phyloP scores from a whole-genome alignment of 1,140 invertebrate species.

The Uloborus diversus region DNA sequence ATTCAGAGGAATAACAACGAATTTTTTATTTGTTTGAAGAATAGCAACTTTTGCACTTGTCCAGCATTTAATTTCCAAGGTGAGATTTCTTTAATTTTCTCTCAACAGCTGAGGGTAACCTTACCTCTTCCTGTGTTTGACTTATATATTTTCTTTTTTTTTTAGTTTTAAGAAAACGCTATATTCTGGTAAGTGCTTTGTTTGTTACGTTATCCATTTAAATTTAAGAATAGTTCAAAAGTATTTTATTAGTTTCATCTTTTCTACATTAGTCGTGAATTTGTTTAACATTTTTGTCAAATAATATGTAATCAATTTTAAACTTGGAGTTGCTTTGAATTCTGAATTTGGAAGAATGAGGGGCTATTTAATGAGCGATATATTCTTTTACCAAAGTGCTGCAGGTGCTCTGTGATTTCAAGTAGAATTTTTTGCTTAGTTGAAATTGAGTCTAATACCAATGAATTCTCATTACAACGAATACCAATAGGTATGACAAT shows the following conservation, averaged over 20 bases:
- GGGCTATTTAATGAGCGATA: no score
- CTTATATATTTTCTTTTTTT: background rate
- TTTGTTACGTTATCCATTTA: background rate
- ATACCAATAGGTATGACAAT: no score
- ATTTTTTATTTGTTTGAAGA: slow-evolving; percentile 39
- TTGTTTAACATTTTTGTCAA: no score
- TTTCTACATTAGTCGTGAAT: no score
- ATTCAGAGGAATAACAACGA: slow-evolving; percentile 24
- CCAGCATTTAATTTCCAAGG: slow-evolving; percentile 32
- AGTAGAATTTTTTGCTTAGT: no score
- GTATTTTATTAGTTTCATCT: background rate
- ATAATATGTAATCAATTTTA: background rate
- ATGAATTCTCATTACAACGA: no score
- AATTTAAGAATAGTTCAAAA: background rate
- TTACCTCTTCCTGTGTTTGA: background rate
- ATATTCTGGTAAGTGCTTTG: background rate
- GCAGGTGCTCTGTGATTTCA: no score
- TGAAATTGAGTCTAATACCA: no score
- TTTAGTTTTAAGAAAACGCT: background rate
- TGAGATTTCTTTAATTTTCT: slow-evolving; percentile 3
- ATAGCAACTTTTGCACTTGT: slow-evolving; percentile 48
- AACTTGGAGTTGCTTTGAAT: no score
- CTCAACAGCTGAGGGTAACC: background rate
- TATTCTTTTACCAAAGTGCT: no score
- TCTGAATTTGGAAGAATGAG: no score